Evolutionary conservation across 2,888 invertebrate species (phyloP).

Genomic region (Volucella inanis): DNA sequence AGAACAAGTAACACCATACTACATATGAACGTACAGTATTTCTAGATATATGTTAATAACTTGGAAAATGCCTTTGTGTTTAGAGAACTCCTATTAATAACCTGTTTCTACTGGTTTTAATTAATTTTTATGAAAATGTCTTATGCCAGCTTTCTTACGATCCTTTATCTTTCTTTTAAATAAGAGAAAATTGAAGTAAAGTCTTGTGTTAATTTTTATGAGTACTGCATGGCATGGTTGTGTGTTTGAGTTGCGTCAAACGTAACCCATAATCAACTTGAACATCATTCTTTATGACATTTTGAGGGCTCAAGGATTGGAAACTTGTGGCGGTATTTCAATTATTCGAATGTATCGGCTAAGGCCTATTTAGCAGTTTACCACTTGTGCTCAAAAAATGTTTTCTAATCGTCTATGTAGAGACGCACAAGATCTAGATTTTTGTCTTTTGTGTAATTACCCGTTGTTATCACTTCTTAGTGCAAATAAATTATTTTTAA

Average conservation of each 20-base stretch:
- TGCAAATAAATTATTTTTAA: background rate
- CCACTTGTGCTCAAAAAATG: background rate
- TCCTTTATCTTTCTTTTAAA: no score
- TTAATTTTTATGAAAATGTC: background rate
- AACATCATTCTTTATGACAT: background rate
- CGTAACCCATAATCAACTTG: no score
- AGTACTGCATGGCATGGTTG: background rate
- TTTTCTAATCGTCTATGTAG: background rate
- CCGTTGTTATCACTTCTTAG: slow-evolving; percentile 1
- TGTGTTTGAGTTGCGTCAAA: background rate
- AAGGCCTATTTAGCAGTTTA: background rate
- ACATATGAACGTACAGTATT: no score
- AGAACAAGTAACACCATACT: no score
- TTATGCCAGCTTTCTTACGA: background rate
- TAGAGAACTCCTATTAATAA: background rate
- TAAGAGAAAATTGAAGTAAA: background rate
- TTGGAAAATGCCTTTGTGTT: no score
- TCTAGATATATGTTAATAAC: no score
- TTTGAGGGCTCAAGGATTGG: background rate
- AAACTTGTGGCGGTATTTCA: background rate
- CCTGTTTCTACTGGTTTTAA: slow-evolving; percentile 3
- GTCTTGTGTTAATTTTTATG: background rate
- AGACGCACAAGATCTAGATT: background rate
- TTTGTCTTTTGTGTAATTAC: background rate
- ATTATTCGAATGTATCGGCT: background rate